Evolutionary conservation across 2,113 vertebrate species (phyloP).

Genomic region (Ptilorrhoa leucosticta): DNA sequence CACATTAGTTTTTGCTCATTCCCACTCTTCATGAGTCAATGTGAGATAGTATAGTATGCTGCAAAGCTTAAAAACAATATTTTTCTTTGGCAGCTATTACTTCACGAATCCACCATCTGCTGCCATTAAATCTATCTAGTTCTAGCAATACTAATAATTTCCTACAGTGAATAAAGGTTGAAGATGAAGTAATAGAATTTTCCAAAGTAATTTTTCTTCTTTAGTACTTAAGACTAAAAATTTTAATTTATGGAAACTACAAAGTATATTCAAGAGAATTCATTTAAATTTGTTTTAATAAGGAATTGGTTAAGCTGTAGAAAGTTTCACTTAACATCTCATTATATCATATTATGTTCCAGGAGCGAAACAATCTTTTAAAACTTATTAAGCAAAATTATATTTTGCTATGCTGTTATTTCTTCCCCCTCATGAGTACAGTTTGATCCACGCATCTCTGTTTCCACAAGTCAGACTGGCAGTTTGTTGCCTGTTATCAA

Average conservation of each 20-base stretch:
- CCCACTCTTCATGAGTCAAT: constrained; percentile 61
- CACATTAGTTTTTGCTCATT: constrained; percentile 35
- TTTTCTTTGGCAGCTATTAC: constrained; percentile 45
- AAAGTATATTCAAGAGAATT: constrained; percentile 3
- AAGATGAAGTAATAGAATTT: constrained; percentile 36
- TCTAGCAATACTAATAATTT: constrained; percentile 47
- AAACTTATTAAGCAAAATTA: constrained; percentile 32
- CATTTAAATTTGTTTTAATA: neutral
- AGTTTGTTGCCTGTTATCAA: neutral
- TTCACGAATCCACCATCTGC: constrained; percentile 60
- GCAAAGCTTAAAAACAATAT: constrained; percentile 47
- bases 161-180: constrained; percentile 42
- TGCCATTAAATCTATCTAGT: constrained; percentile 48
- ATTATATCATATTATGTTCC: neutral
- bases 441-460: neutral
- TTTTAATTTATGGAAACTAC: neutral
- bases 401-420: neutral
- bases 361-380: neutral
- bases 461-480: neutral
- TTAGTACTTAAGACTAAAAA: neutral
- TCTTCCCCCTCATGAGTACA: neutral
- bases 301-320: neutral
- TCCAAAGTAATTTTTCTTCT: constrained; percentile 20
- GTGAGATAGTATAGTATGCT: constrained; percentile 37
- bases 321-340: neutral